These are phyloP conservation scores for Apamea monoglypha DNA, from an alignment of 2,888 invertebrate genomes.

Conservation along the genomic window DNA sequence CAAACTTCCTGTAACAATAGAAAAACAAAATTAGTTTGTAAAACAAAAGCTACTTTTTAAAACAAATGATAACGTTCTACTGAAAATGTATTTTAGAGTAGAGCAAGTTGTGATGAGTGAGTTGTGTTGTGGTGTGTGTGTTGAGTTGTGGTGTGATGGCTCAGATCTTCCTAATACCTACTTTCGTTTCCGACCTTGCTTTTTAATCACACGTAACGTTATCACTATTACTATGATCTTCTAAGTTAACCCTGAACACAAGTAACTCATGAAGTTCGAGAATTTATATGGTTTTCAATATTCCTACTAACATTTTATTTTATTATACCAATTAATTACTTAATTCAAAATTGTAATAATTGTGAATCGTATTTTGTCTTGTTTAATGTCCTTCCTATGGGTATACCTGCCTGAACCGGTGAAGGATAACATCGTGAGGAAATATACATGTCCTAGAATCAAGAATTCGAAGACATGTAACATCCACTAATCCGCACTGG, in stretches of 20 bases:
- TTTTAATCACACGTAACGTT: background rate
- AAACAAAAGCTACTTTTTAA: background rate
- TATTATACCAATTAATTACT: background rate
- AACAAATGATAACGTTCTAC: background rate
- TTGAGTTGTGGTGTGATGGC: too few species aligned
- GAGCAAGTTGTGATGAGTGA: background rate
- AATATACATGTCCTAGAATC: too few species aligned
- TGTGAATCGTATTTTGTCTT: background rate
- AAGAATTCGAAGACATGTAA: too few species aligned
- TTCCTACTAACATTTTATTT: background rate
- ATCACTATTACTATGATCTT: background rate
- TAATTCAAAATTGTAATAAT: background rate
- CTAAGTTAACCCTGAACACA: background rate
- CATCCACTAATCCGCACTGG: too few species aligned
- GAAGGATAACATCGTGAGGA: too few species aligned
- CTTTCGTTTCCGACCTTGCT: background rate
- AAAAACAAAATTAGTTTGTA: conserved; percentile 1
- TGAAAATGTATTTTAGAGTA: too few species aligned
- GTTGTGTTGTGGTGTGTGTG: too few species aligned
- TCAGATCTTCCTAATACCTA: too few species aligned
- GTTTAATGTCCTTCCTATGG: background rate
- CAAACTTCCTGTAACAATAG: conserved; percentile 57
- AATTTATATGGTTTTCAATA: background rate
- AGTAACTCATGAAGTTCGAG: background rate
- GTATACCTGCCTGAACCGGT: background rate